phyloP scores from a whole-genome alignment of 2,888 invertebrate genomes.

The Habroteleia sp. region DNA sequence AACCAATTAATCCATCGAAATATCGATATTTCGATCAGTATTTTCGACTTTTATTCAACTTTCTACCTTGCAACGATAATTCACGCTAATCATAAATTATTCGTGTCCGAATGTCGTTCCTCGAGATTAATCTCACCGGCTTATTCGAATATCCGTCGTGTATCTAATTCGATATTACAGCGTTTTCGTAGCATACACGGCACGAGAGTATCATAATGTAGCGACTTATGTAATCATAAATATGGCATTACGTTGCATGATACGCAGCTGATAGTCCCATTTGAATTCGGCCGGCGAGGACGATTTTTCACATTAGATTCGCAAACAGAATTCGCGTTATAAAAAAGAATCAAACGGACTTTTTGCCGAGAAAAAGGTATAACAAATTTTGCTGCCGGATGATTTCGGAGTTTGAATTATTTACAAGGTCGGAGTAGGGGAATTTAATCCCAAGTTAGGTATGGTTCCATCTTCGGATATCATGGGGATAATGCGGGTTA shows the following conservation, averaged over 20 bases:
- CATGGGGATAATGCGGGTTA: slow-evolving; percentile 35
- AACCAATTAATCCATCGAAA: slow-evolving; percentile 19
- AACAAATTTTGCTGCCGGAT: neutral
- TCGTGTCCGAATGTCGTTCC: slow-evolving; percentile 43
- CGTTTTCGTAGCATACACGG: slow-evolving; percentile 49
- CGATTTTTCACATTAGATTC: slow-evolving; percentile 29
- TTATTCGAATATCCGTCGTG: slow-evolving; percentile 56
- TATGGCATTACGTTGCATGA: slow-evolving; percentile 59
- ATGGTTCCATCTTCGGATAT: slow-evolving; percentile 12
- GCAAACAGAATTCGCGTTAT: slow-evolving; percentile 29
- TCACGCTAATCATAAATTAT: slow-evolving; percentile 57
- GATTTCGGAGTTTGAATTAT: slow-evolving; percentile 26
- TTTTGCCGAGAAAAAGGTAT: no score
- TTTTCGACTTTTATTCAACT: slow-evolving; percentile 18
- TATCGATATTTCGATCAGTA: slow-evolving; percentile 14
- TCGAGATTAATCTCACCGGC: slow-evolving; percentile 62
- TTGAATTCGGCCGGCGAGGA: slow-evolving; percentile 32
- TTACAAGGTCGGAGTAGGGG: neutral
- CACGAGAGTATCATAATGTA: slow-evolving; percentile 59
- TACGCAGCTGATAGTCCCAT: slow-evolving; percentile 36
- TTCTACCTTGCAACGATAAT: slow-evolving; percentile 23
- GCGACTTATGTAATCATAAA: slow-evolving; percentile 65
- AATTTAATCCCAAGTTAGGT: slow-evolving; percentile 7
- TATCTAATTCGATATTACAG: slow-evolving; percentile 66
- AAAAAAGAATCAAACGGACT: neutral